Evolutionary conservation across 2,113 vertebrate genomes (phyloP).

Genomic region (Tragulus kanchil): DNA sequence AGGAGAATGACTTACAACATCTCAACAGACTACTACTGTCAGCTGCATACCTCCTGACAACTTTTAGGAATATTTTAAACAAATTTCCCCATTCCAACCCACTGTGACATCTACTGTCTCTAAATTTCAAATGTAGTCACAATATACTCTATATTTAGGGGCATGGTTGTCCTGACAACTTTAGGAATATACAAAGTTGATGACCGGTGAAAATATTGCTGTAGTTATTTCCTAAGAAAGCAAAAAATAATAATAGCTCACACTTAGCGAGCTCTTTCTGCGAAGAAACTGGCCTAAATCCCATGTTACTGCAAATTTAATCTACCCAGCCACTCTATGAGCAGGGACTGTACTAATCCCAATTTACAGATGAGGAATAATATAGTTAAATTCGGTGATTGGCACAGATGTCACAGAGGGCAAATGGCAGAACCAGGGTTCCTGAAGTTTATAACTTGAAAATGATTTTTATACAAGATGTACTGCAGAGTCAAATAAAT

Average conservation of each 20-base stretch:
- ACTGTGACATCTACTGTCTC: neutral
- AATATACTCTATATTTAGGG: neutral
- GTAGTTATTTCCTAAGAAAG: slow-evolving; percentile 27
- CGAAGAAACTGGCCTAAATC: slow-evolving; percentile 45
- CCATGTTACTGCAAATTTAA: neutral
- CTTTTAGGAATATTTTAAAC: slow-evolving; percentile 40
- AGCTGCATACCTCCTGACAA: neutral
- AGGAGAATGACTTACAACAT: slow-evolving; percentile 10
- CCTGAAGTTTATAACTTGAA: slow-evolving; percentile 18
- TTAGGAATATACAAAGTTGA: neutral
- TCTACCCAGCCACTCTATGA: slow-evolving; percentile 16
- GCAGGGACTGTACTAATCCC: neutral
- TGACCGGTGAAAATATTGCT: neutral
- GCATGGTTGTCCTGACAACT: neutral
- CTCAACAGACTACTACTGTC: neutral
- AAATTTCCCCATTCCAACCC: neutral
- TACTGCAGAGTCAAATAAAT: slow-evolving; percentile 39
- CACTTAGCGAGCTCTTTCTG: neutral
- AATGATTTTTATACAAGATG: slow-evolving; percentile 28
- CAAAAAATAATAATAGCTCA: slow-evolving; percentile 39
- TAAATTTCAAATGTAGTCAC: neutral
- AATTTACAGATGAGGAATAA: slow-evolving; percentile 27
- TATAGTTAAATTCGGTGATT: slow-evolving; percentile 36
- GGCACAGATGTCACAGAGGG: neutral
- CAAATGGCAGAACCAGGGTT: neutral